These are phyloP conservation scores for Tadarida brasiliensis DNA, from an alignment of 2,797 vertebrate genomes.

Conservation along the genomic window DNA sequence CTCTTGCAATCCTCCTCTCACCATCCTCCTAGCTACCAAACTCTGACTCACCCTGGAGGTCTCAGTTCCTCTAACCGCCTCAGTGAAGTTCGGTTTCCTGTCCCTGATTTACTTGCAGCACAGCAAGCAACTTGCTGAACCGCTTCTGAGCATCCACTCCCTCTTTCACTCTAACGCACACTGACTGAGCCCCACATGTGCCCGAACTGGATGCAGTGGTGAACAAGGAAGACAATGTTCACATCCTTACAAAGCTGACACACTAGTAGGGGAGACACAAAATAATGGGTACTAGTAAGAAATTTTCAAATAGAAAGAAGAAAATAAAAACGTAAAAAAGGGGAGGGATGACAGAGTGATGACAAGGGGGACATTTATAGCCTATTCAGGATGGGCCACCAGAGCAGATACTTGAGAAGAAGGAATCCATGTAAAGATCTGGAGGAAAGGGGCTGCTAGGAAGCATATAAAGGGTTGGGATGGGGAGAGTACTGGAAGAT, in stretches of 20 bases:
- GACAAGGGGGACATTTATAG: not conserved
- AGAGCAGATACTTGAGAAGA: not conserved
- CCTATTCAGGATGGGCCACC: not conserved
- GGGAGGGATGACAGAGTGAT: not conserved
- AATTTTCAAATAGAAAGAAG: not conserved
- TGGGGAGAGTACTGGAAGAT: not conserved
- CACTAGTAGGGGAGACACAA: not conserved
- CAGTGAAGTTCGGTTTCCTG: not conserved
- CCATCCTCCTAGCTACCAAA: not conserved
- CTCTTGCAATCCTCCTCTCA: not conserved
- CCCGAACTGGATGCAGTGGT: not conserved
- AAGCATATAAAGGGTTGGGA: not conserved
- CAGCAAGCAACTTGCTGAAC: not conserved
- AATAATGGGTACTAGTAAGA: not conserved
- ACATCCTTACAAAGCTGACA: not conserved
- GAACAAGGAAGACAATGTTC: not conserved
- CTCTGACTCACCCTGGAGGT: not conserved
- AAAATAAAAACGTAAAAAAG: not conserved
- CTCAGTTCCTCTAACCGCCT: not conserved
- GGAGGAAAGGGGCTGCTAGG: not conserved
- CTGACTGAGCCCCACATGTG: not conserved
- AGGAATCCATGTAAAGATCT: not conserved
- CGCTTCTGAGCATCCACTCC: not conserved
- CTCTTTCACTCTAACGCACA: not conserved
- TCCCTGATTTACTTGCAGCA: not conserved